phyloP scores from a whole-genome alignment of 1,140 invertebrate genomes.

The Conus betulinus region DNA sequence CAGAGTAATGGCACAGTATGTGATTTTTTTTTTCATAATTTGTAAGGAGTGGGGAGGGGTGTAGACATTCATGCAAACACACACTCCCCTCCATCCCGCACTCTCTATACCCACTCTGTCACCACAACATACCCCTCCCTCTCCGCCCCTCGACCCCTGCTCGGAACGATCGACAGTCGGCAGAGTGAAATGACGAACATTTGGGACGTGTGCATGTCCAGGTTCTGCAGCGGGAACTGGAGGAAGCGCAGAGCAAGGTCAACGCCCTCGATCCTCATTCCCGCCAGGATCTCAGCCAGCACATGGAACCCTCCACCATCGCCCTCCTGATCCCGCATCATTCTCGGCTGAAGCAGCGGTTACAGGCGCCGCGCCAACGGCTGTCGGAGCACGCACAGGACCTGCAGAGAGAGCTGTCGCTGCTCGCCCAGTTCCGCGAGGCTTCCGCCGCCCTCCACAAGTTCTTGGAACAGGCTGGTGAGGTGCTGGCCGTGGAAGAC shows the following conservation, averaged over 20 bases:
- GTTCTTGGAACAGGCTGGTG: slow-evolving; percentile 62
- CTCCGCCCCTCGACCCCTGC: too few species aligned
- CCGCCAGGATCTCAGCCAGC: slow-evolving; percentile 64
- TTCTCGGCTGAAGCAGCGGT: slow-evolving; percentile 62
- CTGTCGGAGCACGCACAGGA: slow-evolving; percentile 59
- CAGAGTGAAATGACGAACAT: too few species aligned
- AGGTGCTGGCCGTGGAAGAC: slow-evolving; percentile 52
- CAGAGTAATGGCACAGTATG: too few species aligned
- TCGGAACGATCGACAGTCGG: too few species aligned
- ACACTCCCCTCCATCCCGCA: too few species aligned
- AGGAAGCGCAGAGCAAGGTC: slow-evolving; percentile 60
- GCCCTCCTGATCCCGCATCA: slow-evolving; percentile 64
- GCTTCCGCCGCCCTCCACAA: slow-evolving; percentile 55
- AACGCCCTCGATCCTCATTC: slow-evolving; percentile 50
- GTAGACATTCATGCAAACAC: too few species aligned
- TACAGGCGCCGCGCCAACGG: slow-evolving; percentile 61
- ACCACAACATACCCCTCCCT: too few species aligned
- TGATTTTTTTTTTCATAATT: too few species aligned
- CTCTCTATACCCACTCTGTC: too few species aligned
- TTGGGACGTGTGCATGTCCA: slow-evolving; percentile 23
- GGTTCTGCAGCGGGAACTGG: slow-evolving; percentile 63
- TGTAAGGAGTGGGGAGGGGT: too few species aligned
- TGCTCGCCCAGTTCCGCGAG: slow-evolving; percentile 59
- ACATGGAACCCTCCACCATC: slow-evolving; percentile 68
- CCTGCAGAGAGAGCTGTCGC: slow-evolving; percentile 63